These are phyloP conservation scores for Metopia argyrocephala DNA, from an alignment of 2,888 invertebrate genomes.

Conservation along the genomic window DNA sequence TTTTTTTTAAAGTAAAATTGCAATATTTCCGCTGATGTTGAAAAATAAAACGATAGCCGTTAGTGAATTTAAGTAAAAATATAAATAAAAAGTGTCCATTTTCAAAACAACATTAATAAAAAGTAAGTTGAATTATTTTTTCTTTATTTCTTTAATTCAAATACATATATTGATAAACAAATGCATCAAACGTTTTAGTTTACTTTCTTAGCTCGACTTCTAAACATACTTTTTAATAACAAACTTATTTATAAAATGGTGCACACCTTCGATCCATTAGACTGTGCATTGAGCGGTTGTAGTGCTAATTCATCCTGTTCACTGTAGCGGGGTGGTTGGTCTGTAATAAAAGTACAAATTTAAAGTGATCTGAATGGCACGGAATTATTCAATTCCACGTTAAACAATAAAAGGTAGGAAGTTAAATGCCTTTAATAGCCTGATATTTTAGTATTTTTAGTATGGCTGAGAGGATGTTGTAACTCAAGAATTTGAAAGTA, in stretches of 20 bases:
- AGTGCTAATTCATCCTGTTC: constrained; percentile 67
- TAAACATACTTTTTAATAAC: neutral
- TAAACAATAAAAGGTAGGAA: too few species aligned
- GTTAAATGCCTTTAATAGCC: too few species aligned
- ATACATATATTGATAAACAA: constrained; percentile 51
- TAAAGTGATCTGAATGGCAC: too few species aligned
- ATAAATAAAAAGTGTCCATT: neutral
- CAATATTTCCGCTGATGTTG: neutral
- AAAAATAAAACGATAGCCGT: neutral
- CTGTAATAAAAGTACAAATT: constrained; percentile 65
- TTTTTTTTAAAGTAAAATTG: neutral
- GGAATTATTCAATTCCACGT: too few species aligned
- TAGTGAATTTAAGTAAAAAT: neutral
- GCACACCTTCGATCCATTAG: constrained; percentile 75
- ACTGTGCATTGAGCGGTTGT: constrained; percentile 61
- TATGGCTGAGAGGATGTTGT: too few species aligned
- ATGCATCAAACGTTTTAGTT: constrained; percentile 41
- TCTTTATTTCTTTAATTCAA: constrained; percentile 19
- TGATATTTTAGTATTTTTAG: too few species aligned
- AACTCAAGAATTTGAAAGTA: too few species aligned
- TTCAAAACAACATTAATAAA: neutral
- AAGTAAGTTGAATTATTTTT: constrained; percentile 20
- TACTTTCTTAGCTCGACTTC: constrained; percentile 6
- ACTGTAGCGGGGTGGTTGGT: constrained; percentile 73
- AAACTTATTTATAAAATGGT: constrained; percentile 76